Evolutionary conservation across 2,888 invertebrate genomes (phyloP).

Genomic region (Flexamia atlantica): DNA sequence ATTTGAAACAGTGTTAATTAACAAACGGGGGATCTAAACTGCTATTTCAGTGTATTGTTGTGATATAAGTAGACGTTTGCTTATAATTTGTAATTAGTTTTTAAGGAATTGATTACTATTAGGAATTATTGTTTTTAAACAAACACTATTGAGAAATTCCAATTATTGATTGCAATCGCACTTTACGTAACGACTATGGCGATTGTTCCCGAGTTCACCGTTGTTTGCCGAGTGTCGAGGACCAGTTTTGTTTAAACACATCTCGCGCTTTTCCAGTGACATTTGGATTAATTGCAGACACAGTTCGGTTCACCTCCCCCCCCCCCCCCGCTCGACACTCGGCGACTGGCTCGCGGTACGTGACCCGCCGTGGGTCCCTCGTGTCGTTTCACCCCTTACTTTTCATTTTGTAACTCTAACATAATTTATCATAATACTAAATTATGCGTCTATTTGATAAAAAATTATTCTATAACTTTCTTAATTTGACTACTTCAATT

Average conservation of each 20-base stretch:
- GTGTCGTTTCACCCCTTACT: neutral
- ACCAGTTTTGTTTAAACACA: slow-evolving; percentile 6
- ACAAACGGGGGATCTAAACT: neutral
- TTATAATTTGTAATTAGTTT: no score
- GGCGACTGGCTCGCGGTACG: neutral
- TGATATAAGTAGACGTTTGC: no score
- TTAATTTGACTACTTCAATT: no score
- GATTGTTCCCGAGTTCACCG: neutral
- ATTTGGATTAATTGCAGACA: slow-evolving; percentile 26
- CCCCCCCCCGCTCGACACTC: neutral
- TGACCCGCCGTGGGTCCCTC: neutral
- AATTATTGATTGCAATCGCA: no score
- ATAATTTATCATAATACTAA: no score
- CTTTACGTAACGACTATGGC: neutral
- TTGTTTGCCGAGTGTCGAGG: slow-evolving; percentile 1
- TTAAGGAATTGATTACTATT: no score
- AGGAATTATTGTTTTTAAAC: no score
- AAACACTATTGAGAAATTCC: no score
- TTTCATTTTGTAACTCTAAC: no score
- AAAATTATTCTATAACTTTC: no score
- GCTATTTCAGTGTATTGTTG: no score
- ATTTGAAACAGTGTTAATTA: slow-evolving; percentile 21
- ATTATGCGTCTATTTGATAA: no score
- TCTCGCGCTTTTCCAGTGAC: neutral
- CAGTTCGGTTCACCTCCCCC: neutral